Percentiles rank a stretch among this genome's conserved stretches.
These are phyloP conservation scores for Varroa destructor DNA, from an alignment of 1,140 invertebrate genomes.

Conservation along the genomic window DNA sequence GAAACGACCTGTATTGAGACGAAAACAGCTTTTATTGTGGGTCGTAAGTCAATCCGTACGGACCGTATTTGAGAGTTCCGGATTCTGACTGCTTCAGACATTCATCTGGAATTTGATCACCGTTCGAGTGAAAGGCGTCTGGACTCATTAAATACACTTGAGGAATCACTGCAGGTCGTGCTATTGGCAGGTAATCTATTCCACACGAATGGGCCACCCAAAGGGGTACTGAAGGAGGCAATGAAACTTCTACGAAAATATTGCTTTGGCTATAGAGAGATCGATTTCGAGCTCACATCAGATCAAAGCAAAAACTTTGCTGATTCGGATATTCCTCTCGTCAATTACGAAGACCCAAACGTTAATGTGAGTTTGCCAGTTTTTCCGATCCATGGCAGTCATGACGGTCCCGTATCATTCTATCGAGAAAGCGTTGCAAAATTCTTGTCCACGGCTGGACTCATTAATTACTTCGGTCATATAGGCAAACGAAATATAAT, in stretches of 20 bases:
- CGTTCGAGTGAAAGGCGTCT: too few species aligned
- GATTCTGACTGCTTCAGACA: too few species aligned
- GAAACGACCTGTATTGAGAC: too few species aligned
- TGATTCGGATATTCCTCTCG: conserved; percentile 46
- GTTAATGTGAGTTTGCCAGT: conserved; percentile 76
- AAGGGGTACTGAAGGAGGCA: conserved; percentile 56
- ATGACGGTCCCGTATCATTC: conserved; percentile 79
- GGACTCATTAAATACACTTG: conserved; percentile 83
- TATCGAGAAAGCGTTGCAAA: conserved; percentile 60
- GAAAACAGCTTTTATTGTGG: too few species aligned
- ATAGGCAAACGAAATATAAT: conserved; percentile 59
- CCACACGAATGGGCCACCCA: conserved; percentile 67
- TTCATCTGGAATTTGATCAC: too few species aligned
- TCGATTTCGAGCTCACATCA: conserved; percentile 58
- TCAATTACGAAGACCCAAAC: conserved; percentile 92
- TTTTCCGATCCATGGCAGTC: conserved; percentile 80
- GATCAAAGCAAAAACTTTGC: conserved; percentile 49
- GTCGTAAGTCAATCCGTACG: too few species aligned
- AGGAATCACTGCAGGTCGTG: conserved; percentile 77
- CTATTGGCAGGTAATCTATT: conserved; percentile 88
- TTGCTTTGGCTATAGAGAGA: conserved; percentile 51
- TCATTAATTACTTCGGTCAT: conserved; percentile 69
- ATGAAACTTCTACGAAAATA: conserved; percentile 65
- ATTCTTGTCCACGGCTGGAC: conserved; percentile 62
- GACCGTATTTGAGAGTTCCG: too few species aligned